Evolutionary conservation across 2,113 vertebrate genomes (phyloP).

Genomic region (Puntigrus tetrazona): DNA sequence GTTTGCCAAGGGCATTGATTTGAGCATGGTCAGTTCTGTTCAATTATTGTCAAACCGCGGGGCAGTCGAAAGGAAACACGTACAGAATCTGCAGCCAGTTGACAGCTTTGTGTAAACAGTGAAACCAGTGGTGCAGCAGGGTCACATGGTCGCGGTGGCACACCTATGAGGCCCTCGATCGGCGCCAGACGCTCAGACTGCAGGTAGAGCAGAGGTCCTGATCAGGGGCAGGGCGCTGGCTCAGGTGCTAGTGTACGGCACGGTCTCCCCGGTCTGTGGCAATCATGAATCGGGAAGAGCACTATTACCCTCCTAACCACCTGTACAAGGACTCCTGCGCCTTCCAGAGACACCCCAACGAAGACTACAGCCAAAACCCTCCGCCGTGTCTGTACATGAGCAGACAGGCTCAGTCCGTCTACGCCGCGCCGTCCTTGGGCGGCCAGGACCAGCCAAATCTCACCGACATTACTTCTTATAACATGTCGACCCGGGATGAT

Average conservation of each 20-base stretch:
- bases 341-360: conserved; percentile 84
- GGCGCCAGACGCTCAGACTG: conserved; percentile 61
- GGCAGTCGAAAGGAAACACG: conserved; percentile 53
- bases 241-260: conserved; percentile 52
- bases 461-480: conserved; percentile 84
- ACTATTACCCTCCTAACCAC: conserved; percentile 84
- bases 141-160: conserved; percentile 79
- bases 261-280: conserved; percentile 57
- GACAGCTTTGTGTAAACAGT: conserved; percentile 69
- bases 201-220: conserved; percentile 67
- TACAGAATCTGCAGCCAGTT: conserved; percentile 62
- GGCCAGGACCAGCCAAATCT: conserved; percentile 82
- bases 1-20: conserved; percentile 76
- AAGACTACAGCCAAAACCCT: conserved; percentile 84
- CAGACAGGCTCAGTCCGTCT: conserved; percentile 80
- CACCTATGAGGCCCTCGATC: conserved; percentile 73
- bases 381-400: conserved; percentile 94
- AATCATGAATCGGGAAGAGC: conserved; percentile 93
- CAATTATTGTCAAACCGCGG: conserved; percentile 65
- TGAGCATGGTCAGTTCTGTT: conserved; percentile 66
- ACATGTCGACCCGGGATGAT: conserved; percentile 85
- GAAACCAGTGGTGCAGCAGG: conserved; percentile 70
- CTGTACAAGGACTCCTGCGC: conserved; percentile 92
- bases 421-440: conserved; percentile 75
- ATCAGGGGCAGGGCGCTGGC: conserved; percentile 57